A percentile compares a stretch with the other conserved stretches of the same genome.
phyloP scores from a whole-genome alignment of 1,140 invertebrate genomes.

The Macrocentrus cingulum region DNA sequence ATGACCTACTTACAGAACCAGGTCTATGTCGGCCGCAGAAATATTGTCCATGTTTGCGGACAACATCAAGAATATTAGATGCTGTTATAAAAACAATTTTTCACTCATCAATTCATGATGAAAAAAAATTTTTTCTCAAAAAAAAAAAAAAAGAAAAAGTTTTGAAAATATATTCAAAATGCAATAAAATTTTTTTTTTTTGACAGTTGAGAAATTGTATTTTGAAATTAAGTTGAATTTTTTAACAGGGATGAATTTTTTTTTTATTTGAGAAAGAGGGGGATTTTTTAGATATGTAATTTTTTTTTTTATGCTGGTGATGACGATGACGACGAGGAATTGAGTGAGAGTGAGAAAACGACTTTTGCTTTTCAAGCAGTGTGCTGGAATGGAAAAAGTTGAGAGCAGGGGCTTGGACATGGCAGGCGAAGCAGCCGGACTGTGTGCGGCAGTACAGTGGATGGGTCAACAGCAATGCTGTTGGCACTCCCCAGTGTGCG shows the following conservation, averaged over 20 bases:
- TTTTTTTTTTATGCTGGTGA: too few relatives aligned
- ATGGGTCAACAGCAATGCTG: conserved; percentile 56
- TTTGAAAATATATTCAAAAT: too few relatives aligned
- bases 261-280: not conserved
- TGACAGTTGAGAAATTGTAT: too few relatives aligned
- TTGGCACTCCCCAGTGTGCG: conserved; percentile 50
- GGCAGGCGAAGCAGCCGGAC: conserved; percentile 26
- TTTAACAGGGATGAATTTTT: too few relatives aligned
- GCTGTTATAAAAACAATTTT: too few relatives aligned
- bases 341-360: conserved; percentile 21
- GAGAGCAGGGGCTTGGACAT: conserved; percentile 2
- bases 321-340: not conserved
- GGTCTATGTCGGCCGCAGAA: conserved; percentile 59
- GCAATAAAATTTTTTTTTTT: too few relatives aligned
- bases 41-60: conserved; percentile 47
- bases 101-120: too few relatives aligned
- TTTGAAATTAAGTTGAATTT: too few relatives aligned
- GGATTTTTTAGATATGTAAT: not conserved
- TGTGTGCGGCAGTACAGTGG: conserved; percentile 45
- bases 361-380: conserved; percentile 51
- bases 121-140: too few relatives aligned
- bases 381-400: conserved; percentile 19
- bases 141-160: too few relatives aligned
- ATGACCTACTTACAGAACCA: conserved; percentile 70
- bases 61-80: too few relatives aligned